A percentile compares a stretch with the other conserved stretches of the same genome.
Conservation (phyloP, 2,888 invertebrate genomes). For the Caenorhabditis japonica region DNA sequence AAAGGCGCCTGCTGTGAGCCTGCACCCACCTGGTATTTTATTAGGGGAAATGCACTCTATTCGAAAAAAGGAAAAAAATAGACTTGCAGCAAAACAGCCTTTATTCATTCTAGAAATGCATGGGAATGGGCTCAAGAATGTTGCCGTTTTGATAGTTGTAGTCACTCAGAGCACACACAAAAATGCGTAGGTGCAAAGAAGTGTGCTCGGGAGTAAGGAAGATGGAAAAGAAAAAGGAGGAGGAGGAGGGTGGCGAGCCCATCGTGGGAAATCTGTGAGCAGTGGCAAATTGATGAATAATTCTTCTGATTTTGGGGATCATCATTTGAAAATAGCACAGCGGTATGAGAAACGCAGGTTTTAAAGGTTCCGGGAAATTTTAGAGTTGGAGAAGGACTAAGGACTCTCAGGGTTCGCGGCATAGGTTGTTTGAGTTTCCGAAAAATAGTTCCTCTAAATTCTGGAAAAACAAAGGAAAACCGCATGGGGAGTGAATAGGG, state of each 20-base stretch:
- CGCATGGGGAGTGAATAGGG: no score
- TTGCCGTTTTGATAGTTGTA: no score
- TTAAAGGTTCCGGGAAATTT: conserved; percentile 31
- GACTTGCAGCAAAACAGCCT: no score
- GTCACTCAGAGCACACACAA: background rate
- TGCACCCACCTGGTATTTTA: conserved; percentile 15
- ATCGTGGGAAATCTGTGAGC: conserved; percentile 42
- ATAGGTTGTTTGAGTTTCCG: no score
- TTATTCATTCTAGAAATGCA: conserved; percentile 29
- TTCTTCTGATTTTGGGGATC: conserved; percentile 40
- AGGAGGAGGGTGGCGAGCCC: conserved; percentile 20
- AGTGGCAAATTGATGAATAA: conserved; percentile 41
- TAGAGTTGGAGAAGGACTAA: conserved; percentile 18
- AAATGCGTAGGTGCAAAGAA: conserved; percentile 2
- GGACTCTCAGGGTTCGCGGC: no score
- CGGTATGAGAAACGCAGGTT: conserved; percentile 16
- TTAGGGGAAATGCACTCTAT: conserved; percentile 18
- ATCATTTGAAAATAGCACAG: conserved; percentile 17
- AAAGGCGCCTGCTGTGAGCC: conserved; percentile 5
- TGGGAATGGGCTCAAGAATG: conserved; percentile 4
- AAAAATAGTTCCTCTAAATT: no score
- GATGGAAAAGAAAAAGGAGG: conserved; percentile 43
- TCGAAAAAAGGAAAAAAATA: no score
- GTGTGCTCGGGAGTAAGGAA: no score
- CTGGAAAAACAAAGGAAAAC: no score